These are phyloP conservation scores for Drosophila kokeensis DNA, from an alignment of 2,888 invertebrate genomes.

Conservation along the genomic window DNA sequence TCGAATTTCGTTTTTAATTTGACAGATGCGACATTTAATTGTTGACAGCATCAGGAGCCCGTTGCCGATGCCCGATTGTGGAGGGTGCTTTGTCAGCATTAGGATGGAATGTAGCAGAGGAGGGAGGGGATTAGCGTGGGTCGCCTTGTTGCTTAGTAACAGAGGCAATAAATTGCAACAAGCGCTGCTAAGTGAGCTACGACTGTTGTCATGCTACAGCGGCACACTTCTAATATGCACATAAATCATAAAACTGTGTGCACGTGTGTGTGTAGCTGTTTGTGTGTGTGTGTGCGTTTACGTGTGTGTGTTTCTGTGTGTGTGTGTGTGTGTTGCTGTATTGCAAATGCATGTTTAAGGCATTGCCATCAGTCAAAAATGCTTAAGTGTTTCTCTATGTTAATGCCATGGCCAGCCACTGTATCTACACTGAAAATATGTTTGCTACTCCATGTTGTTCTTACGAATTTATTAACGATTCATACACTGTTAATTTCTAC, in stretches of 20 bases:
- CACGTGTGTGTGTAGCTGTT: conserved; percentile 1
- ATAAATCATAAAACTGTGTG: conserved; percentile 68
- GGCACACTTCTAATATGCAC: conserved; percentile 48
- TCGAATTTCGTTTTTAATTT: conserved; percentile 52
- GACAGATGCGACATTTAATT: conserved; percentile 68
- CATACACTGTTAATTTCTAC: too few species aligned
- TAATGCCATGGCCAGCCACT: conserved; percentile 62
- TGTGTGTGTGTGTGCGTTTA: not conserved
- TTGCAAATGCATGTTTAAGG: conserved; percentile 59
- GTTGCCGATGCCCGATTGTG: not conserved
- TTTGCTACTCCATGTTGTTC: not conserved
- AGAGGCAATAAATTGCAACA: conserved; percentile 66
- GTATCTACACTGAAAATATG: conserved; percentile 8
- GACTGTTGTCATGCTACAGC: conserved; percentile 44
- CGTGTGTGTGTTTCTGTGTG: not conserved
- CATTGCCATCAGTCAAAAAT: conserved; percentile 73
- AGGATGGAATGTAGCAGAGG: too few species aligned
- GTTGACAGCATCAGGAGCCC: conserved; percentile 50
- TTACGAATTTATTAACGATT: too few species aligned
- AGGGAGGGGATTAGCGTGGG: not conserved
- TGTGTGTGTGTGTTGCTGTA: conserved; percentile 1
- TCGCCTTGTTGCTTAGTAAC: not conserved
- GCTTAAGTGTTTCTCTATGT: conserved; percentile 77
- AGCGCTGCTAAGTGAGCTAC: conserved; percentile 58
- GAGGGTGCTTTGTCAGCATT: not conserved